phyloP scores from a whole-genome alignment of 2,888 invertebrate species.

The Cantharis rustica region DNA sequence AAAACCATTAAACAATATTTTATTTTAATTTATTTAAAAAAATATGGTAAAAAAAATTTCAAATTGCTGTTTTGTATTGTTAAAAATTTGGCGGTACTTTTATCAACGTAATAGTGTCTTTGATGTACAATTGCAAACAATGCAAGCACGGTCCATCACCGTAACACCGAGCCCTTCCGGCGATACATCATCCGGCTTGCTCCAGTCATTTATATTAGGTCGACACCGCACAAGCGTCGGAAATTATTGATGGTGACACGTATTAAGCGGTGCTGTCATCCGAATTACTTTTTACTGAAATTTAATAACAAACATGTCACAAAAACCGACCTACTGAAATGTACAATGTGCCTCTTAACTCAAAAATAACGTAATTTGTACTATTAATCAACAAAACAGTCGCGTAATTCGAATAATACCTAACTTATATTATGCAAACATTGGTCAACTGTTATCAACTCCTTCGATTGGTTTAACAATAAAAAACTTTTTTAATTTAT shows the following conservation, averaged over 20 bases:
- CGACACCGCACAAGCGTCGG: conserved; percentile 43
- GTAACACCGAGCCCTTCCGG: conserved; percentile 29
- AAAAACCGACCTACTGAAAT: conserved; percentile 42
- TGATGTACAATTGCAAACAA: conserved; percentile 28
- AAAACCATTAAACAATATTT: neutral
- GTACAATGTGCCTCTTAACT: conserved; percentile 21
- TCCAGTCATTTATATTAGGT: conserved; percentile 35
- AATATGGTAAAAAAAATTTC: neutral
- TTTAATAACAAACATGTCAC: conserved; percentile 50
- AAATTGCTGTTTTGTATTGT: neutral
- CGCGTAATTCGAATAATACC: neutral
- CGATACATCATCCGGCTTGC: conserved; percentile 34
- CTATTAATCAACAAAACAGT: conserved; percentile 21
- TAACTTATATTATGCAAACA: neutral
- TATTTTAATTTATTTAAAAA: neutral
- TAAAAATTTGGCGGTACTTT: neutral
- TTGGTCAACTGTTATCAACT: neutral
- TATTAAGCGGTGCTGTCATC: conserved; percentile 51
- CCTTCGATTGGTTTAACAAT: too few species aligned
- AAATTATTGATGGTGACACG: conserved; percentile 55
- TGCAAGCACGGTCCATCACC: conserved; percentile 23
- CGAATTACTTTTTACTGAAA: conserved; percentile 51
- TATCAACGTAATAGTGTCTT: conserved; percentile 22
- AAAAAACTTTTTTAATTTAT: too few species aligned
- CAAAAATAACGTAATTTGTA: conserved; percentile 18